These are phyloP conservation scores for Hermetia illucens DNA, from an alignment of 1,140 invertebrate species.

Conservation along the genomic window DNA sequence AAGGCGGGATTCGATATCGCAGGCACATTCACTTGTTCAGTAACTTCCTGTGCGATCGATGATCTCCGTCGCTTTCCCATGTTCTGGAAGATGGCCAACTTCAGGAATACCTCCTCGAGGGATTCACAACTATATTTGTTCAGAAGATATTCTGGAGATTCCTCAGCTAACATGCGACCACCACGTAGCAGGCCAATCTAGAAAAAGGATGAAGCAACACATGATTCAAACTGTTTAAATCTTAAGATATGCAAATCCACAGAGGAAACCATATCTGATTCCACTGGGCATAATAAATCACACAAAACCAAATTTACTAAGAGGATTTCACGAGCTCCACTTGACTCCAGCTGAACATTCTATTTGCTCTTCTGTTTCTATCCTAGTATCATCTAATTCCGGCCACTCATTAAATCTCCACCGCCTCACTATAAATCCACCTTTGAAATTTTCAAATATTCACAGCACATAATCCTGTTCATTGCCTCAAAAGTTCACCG, in stretches of 20 bases:
- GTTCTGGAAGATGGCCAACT: constrained; percentile 71
- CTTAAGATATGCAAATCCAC: background rate
- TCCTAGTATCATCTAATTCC: no score
- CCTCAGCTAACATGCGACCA: constrained; percentile 80
- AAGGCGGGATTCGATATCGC: constrained; percentile 43
- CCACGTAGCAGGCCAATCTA: constrained; percentile 88
- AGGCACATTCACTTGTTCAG: constrained; percentile 44
- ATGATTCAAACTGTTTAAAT: background rate
- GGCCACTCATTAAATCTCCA: no score
- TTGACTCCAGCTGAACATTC: no score
- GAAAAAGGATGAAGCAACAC: constrained; percentile 11
- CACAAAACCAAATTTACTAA: no score
- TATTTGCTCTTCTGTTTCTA: no score
- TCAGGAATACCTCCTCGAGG: constrained; percentile 85
- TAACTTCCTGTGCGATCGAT: constrained; percentile 58
- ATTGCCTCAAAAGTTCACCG: no score
- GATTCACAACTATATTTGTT: constrained; percentile 61
- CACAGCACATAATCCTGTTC: no score
- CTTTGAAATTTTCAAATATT: no score
- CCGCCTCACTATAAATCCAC: no score
- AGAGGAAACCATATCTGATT: no score
- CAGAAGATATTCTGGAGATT: constrained; percentile 68
- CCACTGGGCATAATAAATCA: no score
- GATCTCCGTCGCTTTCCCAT: constrained; percentile 60
- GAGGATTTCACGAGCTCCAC: no score